These are phyloP conservation scores for Pterois miles DNA, from an alignment of 2,797 vertebrate species.

Conservation along the genomic window DNA sequence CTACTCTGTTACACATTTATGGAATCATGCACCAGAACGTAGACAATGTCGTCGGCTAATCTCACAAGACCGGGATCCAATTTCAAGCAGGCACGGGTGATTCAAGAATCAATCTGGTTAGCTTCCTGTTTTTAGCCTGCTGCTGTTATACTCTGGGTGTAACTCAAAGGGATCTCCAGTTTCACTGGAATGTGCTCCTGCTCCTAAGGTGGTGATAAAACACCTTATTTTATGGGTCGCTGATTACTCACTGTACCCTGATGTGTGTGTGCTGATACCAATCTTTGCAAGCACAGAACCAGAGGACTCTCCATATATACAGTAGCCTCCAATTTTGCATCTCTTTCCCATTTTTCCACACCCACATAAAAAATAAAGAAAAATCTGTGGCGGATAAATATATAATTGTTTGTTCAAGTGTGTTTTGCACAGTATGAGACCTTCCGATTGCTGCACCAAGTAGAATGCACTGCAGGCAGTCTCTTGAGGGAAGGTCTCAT, in stretches of 20 bases:
- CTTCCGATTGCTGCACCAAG: slow-evolving; percentile 82
- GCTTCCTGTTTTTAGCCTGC: slow-evolving; percentile 72
- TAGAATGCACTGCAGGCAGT: slow-evolving; percentile 87
- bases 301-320: slow-evolving; percentile 66
- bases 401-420: slow-evolving; percentile 87
- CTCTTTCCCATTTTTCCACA: slow-evolving; percentile 52
- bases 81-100: slow-evolving; percentile 68
- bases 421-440: slow-evolving; percentile 86
- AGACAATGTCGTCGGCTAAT: slow-evolving; percentile 63
- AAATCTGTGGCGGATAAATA: slow-evolving; percentile 84
- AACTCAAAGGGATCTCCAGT: slow-evolving; percentile 69
- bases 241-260: slow-evolving; percentile 72
- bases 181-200: slow-evolving; percentile 67
- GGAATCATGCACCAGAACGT: slow-evolving; percentile 59
- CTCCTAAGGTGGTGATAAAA: slow-evolving; percentile 76
- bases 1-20: slow-evolving; percentile 67
- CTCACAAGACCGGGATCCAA: slow-evolving; percentile 68
- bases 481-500: slow-evolving; percentile 89
- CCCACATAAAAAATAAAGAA: slow-evolving; percentile 51
- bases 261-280: slow-evolving; percentile 67
- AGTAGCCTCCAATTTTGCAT: slow-evolving; percentile 65
- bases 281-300: slow-evolving; percentile 68
- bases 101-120: slow-evolving; percentile 76
- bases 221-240: slow-evolving; percentile 81
- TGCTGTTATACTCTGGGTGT: slow-evolving; percentile 57